These are phyloP conservation scores for Popillia japonica DNA, from an alignment of 1,140 invertebrate genomes.

Conservation along the genomic window DNA sequence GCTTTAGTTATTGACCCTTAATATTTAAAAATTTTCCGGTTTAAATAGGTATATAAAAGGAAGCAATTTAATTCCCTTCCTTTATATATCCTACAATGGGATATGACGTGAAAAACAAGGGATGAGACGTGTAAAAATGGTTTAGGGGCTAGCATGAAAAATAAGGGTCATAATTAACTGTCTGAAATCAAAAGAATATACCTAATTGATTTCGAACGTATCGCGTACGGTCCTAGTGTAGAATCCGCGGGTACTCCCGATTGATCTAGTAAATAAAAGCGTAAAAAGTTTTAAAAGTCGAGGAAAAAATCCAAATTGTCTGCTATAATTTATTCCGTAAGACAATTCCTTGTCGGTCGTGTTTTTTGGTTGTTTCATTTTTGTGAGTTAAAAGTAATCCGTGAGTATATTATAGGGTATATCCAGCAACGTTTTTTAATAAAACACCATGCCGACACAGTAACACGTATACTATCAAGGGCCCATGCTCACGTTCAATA, in stretches of 20 bases:
- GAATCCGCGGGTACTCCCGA: too few relatives aligned
- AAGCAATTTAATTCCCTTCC: neutral
- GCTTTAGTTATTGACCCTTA: too few relatives aligned
- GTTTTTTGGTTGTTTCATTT: conserved; percentile 20
- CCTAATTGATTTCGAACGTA: conserved; percentile 13
- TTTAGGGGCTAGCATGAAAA: conserved; percentile 11
- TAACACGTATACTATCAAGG: conserved; percentile 37
- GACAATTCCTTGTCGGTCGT: neutral
- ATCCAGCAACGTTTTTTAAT: conserved; percentile 36
- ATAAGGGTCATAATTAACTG: conserved; percentile 23
- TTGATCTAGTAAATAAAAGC: conserved; percentile 7
- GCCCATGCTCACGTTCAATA: conserved; percentile 42
- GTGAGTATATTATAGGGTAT: conserved; percentile 37
- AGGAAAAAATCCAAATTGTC: conserved; percentile 3
- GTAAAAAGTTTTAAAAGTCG: too few relatives aligned
- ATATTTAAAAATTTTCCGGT: neutral
- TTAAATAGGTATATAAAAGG: neutral
- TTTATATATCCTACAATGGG: neutral
- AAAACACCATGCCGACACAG: conserved; percentile 45
- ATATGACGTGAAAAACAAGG: neutral
- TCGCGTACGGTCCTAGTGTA: too few relatives aligned
- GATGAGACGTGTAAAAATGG: neutral
- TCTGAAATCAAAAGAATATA: neutral
- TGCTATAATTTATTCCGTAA: conserved; percentile 35
- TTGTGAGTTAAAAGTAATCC: conserved; percentile 32